These are phyloP conservation scores for Platyrinchus mystaceus DNA, from an alignment of 2,797 vertebrate species.

Conservation along the genomic window DNA sequence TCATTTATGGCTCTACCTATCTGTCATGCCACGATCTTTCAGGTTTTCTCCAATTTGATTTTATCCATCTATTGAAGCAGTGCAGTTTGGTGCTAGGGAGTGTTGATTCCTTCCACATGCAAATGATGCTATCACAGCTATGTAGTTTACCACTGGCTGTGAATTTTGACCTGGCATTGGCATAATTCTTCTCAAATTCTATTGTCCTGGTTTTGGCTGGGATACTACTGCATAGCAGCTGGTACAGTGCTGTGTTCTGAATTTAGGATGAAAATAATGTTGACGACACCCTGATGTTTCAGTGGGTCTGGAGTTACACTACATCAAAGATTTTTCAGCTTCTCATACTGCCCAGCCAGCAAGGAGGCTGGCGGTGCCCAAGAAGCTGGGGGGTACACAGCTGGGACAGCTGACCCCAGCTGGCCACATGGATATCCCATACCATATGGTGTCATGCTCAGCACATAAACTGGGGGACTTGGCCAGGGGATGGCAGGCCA, in stretches of 20 bases:
- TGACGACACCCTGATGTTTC: not conserved
- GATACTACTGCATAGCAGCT: too few relatives aligned
- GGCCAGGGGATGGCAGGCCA: not conserved
- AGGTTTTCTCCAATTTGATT: not conserved
- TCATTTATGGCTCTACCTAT: not conserved
- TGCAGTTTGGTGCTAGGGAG: not conserved
- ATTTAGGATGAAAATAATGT: not conserved
- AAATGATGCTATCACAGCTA: not conserved
- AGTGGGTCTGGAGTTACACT: not conserved
- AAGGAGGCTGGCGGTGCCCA: not conserved
- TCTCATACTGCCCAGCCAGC: not conserved
- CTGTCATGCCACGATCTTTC: not conserved
- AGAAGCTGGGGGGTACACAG: not conserved
- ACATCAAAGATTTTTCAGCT: not conserved
- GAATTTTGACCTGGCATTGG: not conserved
- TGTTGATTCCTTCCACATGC: accelerated
- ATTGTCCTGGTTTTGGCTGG: not conserved
- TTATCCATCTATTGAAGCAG: not conserved
- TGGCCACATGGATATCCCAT: not conserved
- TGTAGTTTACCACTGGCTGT: not conserved
- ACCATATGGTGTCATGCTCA: too few relatives aligned
- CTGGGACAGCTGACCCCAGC: not conserved
- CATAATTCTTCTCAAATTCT: not conserved
- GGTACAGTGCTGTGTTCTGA: not conserved
- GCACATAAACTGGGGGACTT: not conserved